Evolutionary conservation across 2,113 vertebrate species (phyloP).

Genomic region (Elgaria multicarinata): DNA sequence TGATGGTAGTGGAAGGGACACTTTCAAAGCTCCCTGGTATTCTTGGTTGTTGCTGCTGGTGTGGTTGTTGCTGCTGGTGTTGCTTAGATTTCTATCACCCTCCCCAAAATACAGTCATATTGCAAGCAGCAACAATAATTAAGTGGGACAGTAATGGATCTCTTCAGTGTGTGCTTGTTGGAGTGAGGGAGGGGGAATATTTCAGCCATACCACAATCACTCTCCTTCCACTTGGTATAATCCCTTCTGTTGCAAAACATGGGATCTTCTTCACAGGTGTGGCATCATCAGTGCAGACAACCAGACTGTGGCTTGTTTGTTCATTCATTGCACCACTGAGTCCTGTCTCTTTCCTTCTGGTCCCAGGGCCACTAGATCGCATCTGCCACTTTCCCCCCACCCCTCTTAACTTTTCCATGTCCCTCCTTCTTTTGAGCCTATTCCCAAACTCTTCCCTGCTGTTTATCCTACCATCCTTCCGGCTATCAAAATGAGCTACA

Average conservation of each 20-base stretch:
- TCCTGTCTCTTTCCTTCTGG: no score
- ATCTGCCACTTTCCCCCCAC: not conserved
- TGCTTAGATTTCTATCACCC: no score
- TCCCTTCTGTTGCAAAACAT: not conserved
- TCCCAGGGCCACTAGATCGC: not conserved
- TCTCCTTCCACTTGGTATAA: not conserved
- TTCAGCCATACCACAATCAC: not conserved
- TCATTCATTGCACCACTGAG: not conserved
- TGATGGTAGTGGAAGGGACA: not conserved
- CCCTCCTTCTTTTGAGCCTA: not conserved
- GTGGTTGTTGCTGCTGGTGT: no score
- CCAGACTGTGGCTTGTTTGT: not conserved
- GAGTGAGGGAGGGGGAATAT: not conserved
- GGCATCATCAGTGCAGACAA: not conserved
- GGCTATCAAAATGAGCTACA: no score
- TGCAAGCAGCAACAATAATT: no score
- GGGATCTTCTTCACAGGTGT: not conserved
- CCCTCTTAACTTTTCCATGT: not conserved
- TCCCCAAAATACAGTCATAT: no score
- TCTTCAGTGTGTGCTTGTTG: no score
- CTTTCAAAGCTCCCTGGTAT: not conserved
- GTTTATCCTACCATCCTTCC: not conserved
- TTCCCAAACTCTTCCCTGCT: not conserved
- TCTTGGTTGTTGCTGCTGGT: not conserved
- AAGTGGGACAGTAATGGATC: no score